phyloP scores from a whole-genome alignment of 2,888 invertebrate species.

The Erebia epiphron region DNA sequence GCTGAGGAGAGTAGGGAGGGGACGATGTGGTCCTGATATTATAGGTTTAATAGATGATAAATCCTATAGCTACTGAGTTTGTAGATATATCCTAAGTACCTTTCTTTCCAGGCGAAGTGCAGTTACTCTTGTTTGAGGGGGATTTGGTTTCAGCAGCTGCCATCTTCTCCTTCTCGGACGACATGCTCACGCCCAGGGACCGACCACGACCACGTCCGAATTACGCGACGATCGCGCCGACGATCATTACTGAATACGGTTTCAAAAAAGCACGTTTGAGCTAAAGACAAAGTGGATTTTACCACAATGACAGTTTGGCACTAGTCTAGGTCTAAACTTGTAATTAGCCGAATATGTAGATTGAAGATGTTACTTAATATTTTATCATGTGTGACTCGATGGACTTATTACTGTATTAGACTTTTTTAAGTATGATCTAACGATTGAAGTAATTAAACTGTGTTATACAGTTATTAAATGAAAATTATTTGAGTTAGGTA shows the following conservation, averaged over 20 bases:
- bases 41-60: too few relatives aligned
- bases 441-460: background rate
- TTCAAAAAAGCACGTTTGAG: constrained; percentile 41
- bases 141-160: constrained; percentile 74
- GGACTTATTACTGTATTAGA: background rate
- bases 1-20: too few relatives aligned
- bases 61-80: too few relatives aligned
- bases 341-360: background rate
- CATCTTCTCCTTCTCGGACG: constrained; percentile 79
- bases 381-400: background rate
- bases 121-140: constrained; percentile 76
- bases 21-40: too few relatives aligned
- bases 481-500: too few relatives aligned
- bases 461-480: too few relatives aligned
- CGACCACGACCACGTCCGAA: constrained; percentile 51
- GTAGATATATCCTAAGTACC: constrained; percentile 53
- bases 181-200: constrained; percentile 62
- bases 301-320: constrained; percentile 12
- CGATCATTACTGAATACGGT: constrained; percentile 65
- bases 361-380: background rate
- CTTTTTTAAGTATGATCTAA: background rate
- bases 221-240: constrained; percentile 60
- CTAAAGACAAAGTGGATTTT: background rate
- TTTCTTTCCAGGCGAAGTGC: constrained; percentile 79
- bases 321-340: background rate